A percentile compares a stretch with the other conserved stretches of the same genome.
Conservation (phyloP, 2,888 invertebrate genomes). For the Neoascia interrupta region DNA sequence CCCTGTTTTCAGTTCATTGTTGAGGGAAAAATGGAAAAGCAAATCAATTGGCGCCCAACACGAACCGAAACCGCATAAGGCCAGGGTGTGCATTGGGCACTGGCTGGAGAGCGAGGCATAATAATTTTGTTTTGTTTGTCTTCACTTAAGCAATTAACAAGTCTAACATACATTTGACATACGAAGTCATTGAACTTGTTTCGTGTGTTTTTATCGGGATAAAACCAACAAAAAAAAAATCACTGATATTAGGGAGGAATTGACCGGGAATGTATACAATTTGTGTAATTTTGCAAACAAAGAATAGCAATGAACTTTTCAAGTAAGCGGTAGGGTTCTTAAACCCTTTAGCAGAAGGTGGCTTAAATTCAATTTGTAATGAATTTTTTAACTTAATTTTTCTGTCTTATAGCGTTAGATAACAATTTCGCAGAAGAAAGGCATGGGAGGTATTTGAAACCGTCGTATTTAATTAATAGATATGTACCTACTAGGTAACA, state of each 20-base stretch:
- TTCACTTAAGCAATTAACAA: conserved; percentile 57
- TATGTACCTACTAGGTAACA: too few relatives aligned
- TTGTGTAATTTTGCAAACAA: too few relatives aligned
- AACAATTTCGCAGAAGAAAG: too few relatives aligned
- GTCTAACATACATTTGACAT: conserved; percentile 52
- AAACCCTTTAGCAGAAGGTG: too few relatives aligned
- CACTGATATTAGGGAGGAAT: background rate
- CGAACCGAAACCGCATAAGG: conserved; percentile 19
- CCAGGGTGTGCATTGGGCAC: conserved; percentile 21
- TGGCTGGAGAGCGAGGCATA: conserved; percentile 9
- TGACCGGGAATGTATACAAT: too few relatives aligned
- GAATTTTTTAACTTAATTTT: too few relatives aligned
- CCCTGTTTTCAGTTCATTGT: conserved; percentile 25
- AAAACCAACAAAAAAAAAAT: conserved; percentile 10
- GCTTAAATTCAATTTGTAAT: too few relatives aligned
- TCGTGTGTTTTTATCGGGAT: conserved; percentile 31
- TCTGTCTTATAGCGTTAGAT: too few relatives aligned
- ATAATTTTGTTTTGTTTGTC: conserved; percentile 35
- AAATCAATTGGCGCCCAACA: conserved; percentile 40
- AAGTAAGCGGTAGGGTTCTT: conserved; percentile 25
- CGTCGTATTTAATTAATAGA: too few relatives aligned
- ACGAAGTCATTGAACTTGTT: conserved; percentile 48
- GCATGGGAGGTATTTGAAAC: too few relatives aligned
- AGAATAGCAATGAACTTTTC: conserved; percentile 55
- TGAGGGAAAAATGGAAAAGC: conserved; percentile 23